Percentiles rank a stretch among this genome's conserved stretches.
Conservation (phyloP, 2,888 invertebrate genomes). For the Caenorhabditis uteleia region DNA sequence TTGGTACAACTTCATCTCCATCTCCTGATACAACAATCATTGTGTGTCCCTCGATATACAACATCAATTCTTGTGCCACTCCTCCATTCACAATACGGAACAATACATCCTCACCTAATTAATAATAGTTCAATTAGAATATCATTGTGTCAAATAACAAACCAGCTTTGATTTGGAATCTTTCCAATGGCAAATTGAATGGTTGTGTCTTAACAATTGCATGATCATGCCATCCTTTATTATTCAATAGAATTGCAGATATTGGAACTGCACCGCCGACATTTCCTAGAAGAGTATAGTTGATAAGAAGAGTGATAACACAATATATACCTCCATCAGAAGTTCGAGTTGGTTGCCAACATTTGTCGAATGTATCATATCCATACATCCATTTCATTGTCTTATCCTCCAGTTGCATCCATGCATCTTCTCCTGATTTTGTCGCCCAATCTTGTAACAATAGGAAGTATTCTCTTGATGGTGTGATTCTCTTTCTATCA, state of each 20-base stretch:
- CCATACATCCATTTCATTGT: slow-evolving; percentile 67
- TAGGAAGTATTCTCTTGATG: slow-evolving; percentile 55
- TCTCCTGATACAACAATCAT: slow-evolving; percentile 63
- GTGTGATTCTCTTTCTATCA: slow-evolving; percentile 28
- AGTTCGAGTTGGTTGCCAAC: slow-evolving; percentile 64
- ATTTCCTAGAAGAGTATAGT: slow-evolving; percentile 40
- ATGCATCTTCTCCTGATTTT: slow-evolving; percentile 46
- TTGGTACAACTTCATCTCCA: slow-evolving; percentile 59
- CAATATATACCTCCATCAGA: slow-evolving; percentile 53
- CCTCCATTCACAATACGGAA: slow-evolving; percentile 65
- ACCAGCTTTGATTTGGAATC: slow-evolving; percentile 50
- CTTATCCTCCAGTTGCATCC: slow-evolving; percentile 56
- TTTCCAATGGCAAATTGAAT: slow-evolving; percentile 53
- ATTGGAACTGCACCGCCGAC: slow-evolving; percentile 64
- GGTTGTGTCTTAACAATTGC: slow-evolving; percentile 49
- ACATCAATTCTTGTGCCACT: slow-evolving; percentile 59
- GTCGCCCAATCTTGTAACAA: slow-evolving; percentile 63
- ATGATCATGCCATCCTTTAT: slow-evolving; percentile 65
- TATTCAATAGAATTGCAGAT: slow-evolving; percentile 61
- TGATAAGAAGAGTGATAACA: background rate
- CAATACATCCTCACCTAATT: slow-evolving; percentile 44
- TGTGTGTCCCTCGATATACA: slow-evolving; percentile 60
- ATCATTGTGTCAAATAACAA: background rate
- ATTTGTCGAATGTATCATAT: slow-evolving; percentile 54
- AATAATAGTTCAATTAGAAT: slow-evolving; percentile 4